Base-by-base conservation (phyloP, 30 jellyfish, hydroid and myxozoan species). In the Clytia hemisphaerica region DNA sequence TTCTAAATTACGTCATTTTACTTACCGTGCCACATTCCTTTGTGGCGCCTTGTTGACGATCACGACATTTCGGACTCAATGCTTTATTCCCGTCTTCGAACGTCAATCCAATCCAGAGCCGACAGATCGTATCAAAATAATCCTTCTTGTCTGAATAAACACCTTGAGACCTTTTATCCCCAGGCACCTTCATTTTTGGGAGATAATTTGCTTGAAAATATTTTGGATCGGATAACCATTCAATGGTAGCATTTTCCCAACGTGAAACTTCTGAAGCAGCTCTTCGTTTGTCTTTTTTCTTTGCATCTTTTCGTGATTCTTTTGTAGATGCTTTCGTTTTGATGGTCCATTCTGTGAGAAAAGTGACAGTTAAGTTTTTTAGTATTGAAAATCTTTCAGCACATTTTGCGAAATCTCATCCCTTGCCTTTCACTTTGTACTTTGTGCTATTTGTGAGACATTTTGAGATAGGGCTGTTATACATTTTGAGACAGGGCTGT, bases 91-190 rank as follows among this genome's bases (percentile, higher is more conserved):
- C 78, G 42, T 65, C 78, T 34, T 37, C 22, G 14, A 65, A 65
- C 16, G 78, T 65, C 42, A 65, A 65, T 24, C 78, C 78, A 31
- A 65, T 36, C 78, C 78, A 65, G 32, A 65, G 66, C 19, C 78
- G 74, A 33, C n/a, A 19, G 18, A 65, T 14, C 6, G 65, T 65
- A 31, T 65, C 68, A 65, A 65, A 65, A 45, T 65, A 65, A 26
- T 65, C 78, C 29, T 65, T 45, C 6, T 38, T 38, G 72, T 65
- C 14, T 65, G 38, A 7, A 45, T 65, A 65, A 65, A 65, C 78
- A 30, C 78, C 78, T 28, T 6, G 2, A 27, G 76, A 29, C 4
- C 7, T 26, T 1, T 37, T 15, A 27, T 22, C 47, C 2, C 3
- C 47, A 6, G 78, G 68, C 14, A 65, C 78, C 24, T 65, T 37